A percentile compares a stretch with the other conserved stretches of the same genome.
Conservation (phyloP, 2,888 invertebrate genomes). For the Celastrina argiolus region DNA sequence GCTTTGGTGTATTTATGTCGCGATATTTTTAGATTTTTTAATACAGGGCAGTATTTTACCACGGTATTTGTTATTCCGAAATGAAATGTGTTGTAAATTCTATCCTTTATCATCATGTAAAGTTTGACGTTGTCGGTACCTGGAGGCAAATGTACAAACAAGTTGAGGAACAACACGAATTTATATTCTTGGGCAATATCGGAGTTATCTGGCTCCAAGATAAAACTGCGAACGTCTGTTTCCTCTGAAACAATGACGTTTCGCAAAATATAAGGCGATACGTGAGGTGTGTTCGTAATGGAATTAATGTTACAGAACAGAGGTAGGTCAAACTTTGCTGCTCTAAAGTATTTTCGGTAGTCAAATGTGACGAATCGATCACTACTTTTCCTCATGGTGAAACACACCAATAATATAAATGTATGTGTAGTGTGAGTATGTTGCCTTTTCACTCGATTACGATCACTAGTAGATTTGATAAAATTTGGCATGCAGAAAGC, state of each 20-base stretch:
- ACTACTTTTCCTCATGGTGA: not conserved
- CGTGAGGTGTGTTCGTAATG: conserved; percentile 12
- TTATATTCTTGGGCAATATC: not conserved
- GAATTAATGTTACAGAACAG: not conserved
- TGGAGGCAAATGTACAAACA: conserved; percentile 13
- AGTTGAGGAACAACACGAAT: not conserved
- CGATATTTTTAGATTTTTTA: not conserved
- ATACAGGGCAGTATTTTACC: no score
- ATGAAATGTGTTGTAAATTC: not conserved
- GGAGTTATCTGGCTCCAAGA: conserved; percentile 1
- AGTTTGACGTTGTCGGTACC: not conserved
- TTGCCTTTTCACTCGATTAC: no score
- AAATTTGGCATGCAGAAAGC: no score
- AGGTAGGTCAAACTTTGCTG: not conserved
- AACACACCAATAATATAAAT: no score
- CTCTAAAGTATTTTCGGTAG: not conserved
- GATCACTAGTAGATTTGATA: no score
- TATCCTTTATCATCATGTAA: not conserved
- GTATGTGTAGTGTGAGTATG: no score
- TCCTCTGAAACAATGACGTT: not conserved
- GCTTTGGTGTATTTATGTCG: not conserved
- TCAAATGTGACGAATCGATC: not conserved
- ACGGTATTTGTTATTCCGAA: not conserved
- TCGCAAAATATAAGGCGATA: conserved; percentile 18
- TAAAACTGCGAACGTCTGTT: not conserved